phyloP scores from a whole-genome alignment of 2,797 vertebrate species.

The Urocyon cinereoargenteus region DNA sequence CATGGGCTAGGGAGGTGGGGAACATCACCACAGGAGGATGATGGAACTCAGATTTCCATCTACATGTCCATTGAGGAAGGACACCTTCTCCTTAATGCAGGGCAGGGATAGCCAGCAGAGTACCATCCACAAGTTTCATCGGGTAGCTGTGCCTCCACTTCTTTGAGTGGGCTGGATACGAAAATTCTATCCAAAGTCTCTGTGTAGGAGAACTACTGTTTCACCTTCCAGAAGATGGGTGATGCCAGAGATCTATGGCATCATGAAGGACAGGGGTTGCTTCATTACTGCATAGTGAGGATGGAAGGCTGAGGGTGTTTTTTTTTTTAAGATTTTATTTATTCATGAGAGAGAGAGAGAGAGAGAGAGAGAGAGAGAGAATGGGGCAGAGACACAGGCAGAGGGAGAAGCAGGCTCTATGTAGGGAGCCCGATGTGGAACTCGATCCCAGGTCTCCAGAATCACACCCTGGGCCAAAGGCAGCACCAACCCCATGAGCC shows the following conservation, averaged over 20 bases:
- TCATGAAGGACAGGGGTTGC: accelerated
- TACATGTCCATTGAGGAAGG: background rate
- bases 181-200: background rate
- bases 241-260: background rate
- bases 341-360: too few species aligned
- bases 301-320: background rate
- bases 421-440: too few species aligned
- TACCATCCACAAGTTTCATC: background rate
- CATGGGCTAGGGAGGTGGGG: background rate
- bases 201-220: accelerated
- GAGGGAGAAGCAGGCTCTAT: too few species aligned
- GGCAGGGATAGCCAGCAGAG: background rate
- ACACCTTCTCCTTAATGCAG: background rate
- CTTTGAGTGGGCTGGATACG: background rate
- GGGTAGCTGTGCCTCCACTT: background rate
- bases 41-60: background rate
- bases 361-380: too few species aligned
- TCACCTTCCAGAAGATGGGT: background rate
- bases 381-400: too few species aligned
- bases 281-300: background rate
- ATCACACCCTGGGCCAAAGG: too few species aligned
- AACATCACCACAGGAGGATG: background rate
- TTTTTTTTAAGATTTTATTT: too few species aligned
- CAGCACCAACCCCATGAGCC: too few species aligned
- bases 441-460: too few species aligned